Percentiles rank a stretch among this genome's conserved stretches.
Conservation (phyloP, 2,797 vertebrate species). For the Coracias cyanogaster region DNA sequence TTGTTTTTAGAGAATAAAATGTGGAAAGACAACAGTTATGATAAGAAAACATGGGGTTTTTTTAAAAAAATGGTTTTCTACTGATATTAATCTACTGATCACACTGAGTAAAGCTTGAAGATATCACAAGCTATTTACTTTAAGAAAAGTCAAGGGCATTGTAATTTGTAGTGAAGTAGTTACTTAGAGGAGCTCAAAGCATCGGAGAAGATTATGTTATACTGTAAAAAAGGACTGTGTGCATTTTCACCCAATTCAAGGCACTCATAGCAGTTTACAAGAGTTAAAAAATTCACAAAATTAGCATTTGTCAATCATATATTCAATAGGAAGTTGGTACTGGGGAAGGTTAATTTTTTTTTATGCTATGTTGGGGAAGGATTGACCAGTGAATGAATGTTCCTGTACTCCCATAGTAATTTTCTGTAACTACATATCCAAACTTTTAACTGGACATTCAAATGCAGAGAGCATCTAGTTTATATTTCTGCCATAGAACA, state of each 20-base stretch:
- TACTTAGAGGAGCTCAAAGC: not conserved
- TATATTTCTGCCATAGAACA: not conserved
- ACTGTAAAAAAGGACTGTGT: not conserved
- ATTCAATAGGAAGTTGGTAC: not conserved
- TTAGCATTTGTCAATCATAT: not conserved
- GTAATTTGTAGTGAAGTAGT: constrained; percentile 21
- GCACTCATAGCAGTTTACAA: not conserved
- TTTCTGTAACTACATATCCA: not conserved
- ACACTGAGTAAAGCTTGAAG: not conserved
- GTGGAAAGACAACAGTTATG: not conserved
- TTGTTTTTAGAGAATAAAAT: not conserved
- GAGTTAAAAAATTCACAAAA: not conserved
- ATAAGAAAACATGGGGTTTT: not conserved
- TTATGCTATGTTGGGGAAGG: not conserved
- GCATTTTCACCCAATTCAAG: not conserved
- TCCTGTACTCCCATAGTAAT: not conserved
- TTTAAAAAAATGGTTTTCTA: not conserved
- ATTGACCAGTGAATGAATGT: not conserved
- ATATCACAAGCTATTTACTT: not conserved
- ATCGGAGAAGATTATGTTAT: not conserved
- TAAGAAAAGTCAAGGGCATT: constrained; percentile 11
- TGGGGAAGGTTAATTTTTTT: not conserved
- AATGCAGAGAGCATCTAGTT: not conserved
- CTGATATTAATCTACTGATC: not conserved
- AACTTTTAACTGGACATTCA: not conserved